Evolutionary conservation across 2,888 invertebrate genomes (phyloP).

Genomic region (Odontothrips loti): DNA sequence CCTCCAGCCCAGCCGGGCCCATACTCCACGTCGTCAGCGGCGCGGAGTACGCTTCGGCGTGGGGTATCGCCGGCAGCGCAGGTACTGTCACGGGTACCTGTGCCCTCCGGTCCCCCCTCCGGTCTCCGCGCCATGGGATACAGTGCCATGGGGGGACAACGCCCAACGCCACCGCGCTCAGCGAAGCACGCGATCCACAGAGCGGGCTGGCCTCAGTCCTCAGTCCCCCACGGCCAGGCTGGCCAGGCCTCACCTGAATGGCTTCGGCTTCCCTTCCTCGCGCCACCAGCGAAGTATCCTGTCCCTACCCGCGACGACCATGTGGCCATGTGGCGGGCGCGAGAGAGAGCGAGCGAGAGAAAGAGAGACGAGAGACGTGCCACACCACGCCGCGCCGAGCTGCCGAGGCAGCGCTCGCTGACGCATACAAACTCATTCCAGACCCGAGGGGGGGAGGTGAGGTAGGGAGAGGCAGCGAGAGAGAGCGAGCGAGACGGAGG

Average conservation of each 20-base stretch:
- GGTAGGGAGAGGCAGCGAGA: neutral
- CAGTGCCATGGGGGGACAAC: too few relatives aligned
- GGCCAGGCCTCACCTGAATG: neutral
- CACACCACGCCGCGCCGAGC: neutral
- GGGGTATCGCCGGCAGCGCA: neutral
- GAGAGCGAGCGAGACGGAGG: neutral
- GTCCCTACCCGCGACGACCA: too few relatives aligned
- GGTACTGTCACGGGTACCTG: neutral
- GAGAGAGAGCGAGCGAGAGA: neutral
- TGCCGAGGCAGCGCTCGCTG: constrained; percentile 8
- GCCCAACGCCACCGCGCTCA: too few relatives aligned
- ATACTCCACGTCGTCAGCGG: neutral
- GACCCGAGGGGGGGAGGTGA: neutral
- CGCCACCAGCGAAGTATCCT: neutral
- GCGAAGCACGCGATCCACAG: too few relatives aligned
- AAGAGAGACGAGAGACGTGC: neutral
- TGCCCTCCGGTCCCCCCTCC: neutral
- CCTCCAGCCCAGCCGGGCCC: too few relatives aligned
- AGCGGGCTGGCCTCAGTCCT: too few relatives aligned
- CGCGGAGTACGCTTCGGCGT: neutral
- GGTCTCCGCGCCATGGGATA: too few relatives aligned
- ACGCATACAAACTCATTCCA: constrained; percentile 26
- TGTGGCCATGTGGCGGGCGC: neutral
- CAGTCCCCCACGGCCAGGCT: neutral
- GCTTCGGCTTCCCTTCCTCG: neutral